phyloP scores from a whole-genome alignment of 2,113 vertebrate species.

The Grammomys dolichurus region DNA sequence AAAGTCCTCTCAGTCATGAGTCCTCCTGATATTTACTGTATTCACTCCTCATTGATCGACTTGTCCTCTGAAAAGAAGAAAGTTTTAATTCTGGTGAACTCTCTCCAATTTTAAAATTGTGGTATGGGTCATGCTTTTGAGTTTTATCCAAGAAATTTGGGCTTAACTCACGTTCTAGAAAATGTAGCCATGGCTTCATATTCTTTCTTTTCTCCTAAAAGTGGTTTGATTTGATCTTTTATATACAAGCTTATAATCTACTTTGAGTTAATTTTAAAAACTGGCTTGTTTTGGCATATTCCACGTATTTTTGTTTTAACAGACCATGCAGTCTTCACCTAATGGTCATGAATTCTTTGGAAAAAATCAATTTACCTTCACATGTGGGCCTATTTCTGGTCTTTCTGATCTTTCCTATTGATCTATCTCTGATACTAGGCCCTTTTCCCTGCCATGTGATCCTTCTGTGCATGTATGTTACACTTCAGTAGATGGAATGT shows the following conservation, averaged over 20 bases:
- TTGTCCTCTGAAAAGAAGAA: not conserved
- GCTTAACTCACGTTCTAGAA: not conserved
- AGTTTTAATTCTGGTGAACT: slow-evolving; percentile 8
- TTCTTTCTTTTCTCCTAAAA: not conserved
- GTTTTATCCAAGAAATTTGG: not conserved
- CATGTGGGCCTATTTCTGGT: not conserved
- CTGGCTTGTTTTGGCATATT: not conserved
- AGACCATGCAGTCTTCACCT: not conserved
- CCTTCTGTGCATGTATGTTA: not conserved
- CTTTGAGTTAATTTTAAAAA: not conserved
- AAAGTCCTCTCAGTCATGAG: not conserved
- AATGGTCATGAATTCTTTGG: not conserved
- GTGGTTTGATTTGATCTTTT: not conserved
- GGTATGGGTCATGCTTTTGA: not conserved
- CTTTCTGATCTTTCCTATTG: slow-evolving; percentile 13
- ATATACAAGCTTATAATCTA: not conserved
- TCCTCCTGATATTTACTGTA: not conserved
- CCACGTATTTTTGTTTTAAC: not conserved
- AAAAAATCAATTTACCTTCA: slow-evolving; percentile 6
- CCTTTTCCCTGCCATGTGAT: not conserved
- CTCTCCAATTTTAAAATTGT: not conserved
- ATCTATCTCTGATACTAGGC: not conserved
- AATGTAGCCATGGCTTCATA: not conserved
- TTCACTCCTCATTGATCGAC: not conserved
- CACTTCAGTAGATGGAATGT: not conserved